Conservation (phyloP, 1,140 invertebrate species). For the Homalodisca vitripennis region DNA sequence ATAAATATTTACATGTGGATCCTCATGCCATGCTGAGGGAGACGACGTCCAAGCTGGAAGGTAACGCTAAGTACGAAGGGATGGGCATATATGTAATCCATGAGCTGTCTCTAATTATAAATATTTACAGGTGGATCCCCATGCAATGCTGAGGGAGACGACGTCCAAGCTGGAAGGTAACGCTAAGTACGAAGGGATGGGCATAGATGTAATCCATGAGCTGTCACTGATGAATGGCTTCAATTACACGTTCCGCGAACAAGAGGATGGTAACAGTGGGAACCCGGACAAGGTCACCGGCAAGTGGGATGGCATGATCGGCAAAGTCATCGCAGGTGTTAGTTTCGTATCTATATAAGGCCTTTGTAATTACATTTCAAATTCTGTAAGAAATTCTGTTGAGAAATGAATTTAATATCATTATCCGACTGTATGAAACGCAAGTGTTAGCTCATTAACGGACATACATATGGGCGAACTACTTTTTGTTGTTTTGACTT, state of each 20-base stretch:
- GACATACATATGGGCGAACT: no score
- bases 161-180: constrained; percentile 70
- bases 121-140: constrained; percentile 73
- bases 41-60: constrained; percentile 64
- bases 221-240: constrained; percentile 76
- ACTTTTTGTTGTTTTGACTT: no score
- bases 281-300: constrained; percentile 49
- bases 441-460: no score
- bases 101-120: constrained; percentile 66
- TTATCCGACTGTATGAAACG: no score
- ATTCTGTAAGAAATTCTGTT: no score
- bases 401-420: no score
- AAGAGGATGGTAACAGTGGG: constrained; percentile 75
- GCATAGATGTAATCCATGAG: constrained; percentile 76
- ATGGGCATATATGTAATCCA: constrained; percentile 80
- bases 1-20: no score
- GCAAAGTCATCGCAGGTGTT: constrained; percentile 74
- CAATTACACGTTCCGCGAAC: constrained; percentile 79
- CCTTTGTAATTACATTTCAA: no score
- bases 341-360: no score
- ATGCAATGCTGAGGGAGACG: constrained; percentile 81
- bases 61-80: constrained; percentile 80
- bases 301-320: constrained; percentile 87
- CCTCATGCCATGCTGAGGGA: constrained; percentile 87
- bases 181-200: constrained; percentile 78